Base-by-base conservation (phyloP, 2,797 vertebrate genomes). In the Anas georgica region DNA sequence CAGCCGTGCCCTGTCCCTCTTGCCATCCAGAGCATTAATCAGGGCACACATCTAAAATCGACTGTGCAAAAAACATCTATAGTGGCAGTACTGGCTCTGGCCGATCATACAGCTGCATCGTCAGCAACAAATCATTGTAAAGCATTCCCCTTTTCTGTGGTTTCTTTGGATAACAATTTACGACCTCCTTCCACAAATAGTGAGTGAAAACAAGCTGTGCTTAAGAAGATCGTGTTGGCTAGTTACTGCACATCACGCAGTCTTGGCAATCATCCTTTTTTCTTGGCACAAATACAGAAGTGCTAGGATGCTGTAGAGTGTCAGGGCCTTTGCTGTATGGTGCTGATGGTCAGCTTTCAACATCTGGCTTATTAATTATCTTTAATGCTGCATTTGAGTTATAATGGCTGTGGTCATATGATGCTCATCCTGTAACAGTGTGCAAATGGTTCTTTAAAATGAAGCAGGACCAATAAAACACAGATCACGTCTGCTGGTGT, bases 311-410 rank as follows among this genome's bases (percentile, higher is more conserved):
- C 63, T 85, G 35, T 22, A 18, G 81, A 59, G 82, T 83, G 86
- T 90, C 73, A 77, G 86, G 76, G 45, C 59, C 39, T 91, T 41
- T 83, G 82, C 90, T 90, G 50, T 60, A 7, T 7, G 64, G 68
- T 56, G 72, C 73, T 81, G 26, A 58, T 81, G 89, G 91, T 94
- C 93, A 92, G 68, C 39, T 94, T 88, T 88, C 88, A 74, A 58
- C 5, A 3, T 62, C 74, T 68, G 74, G 72, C 74, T 94, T 50
- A 45, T 90, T 81, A 83, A 29, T 75, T 83, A 35, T 50, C 26
- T 26, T 48, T 69, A 74, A 29, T 33, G 31, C 37, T 46, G 33
- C 1, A 2, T 35, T 62, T 23, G 52, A n/a, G 67, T 88, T 63
- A 23, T 21, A 66, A 62, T 0, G 4, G 43, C 77, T 64, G 7